phyloP scores from a whole-genome alignment of 2,797 vertebrate species.

The Poecilia wingei region DNA sequence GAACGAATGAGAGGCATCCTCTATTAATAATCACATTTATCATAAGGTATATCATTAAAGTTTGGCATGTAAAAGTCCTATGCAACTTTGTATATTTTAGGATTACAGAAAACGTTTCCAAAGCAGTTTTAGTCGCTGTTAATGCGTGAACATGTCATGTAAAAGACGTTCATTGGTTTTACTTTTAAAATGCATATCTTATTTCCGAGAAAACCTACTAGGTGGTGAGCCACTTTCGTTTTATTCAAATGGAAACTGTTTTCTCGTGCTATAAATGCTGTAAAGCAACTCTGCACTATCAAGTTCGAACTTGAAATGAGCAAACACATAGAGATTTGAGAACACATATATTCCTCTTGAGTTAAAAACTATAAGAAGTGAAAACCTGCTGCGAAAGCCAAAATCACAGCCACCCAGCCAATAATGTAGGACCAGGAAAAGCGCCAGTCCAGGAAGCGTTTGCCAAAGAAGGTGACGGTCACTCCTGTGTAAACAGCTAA shows the following conservation, averaged over 20 bases:
- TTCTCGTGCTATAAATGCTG: no score
- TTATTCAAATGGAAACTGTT: not conserved
- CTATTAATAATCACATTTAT: not conserved
- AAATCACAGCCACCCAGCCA: conserved; percentile 84
- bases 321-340: not conserved
- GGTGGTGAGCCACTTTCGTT: not conserved
- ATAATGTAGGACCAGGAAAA: conserved; percentile 91
- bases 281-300: not conserved
- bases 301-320: not conserved
- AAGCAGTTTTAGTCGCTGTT: not conserved
- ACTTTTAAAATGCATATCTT: not conserved
- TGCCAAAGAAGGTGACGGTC: conserved; percentile 84
- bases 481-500: conserved; percentile 85
- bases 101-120: not conserved
- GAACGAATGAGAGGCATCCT: not conserved
- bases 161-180: not conserved
- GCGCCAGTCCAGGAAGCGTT: conserved; percentile 83
- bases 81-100: not conserved
- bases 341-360: not conserved
- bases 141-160: not conserved
- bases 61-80: not conserved
- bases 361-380: not conserved
- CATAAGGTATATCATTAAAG: not conserved
- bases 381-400: conserved; percentile 84
- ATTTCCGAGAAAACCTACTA: not conserved